These are phyloP conservation scores for Henicopernis longicauda DNA, from an alignment of 2,113 vertebrate species.

Conservation along the genomic window DNA sequence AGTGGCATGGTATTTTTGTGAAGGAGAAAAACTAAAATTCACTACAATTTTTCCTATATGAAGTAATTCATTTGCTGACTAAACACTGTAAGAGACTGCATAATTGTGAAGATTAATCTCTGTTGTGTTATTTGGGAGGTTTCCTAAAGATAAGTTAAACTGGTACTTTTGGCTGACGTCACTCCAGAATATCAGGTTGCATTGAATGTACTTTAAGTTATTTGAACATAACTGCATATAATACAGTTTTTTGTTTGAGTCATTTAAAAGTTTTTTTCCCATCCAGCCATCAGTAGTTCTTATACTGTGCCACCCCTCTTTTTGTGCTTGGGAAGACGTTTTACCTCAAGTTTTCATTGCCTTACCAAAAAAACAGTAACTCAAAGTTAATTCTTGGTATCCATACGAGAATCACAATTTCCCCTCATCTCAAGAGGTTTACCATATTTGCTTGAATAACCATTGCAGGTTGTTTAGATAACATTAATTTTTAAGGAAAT, in stretches of 20 bases:
- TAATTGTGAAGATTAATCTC: neutral
- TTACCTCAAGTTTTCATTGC: neutral
- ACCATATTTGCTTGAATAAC: neutral
- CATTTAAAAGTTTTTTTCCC: neutral
- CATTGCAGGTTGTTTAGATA: neutral
- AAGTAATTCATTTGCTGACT: neutral
- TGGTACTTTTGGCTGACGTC: neutral
- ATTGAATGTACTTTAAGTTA: neutral
- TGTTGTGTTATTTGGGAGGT: neutral
- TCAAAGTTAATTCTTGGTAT: neutral
- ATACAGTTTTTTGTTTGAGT: neutral
- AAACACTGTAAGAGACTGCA: neutral
- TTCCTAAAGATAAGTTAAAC: neutral
- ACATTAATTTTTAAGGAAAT: neutral
- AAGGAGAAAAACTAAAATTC: neutral
- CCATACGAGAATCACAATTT: neutral
- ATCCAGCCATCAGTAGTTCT: neutral
- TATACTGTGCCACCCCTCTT: neutral
- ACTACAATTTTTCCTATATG: neutral
- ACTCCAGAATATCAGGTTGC: neutral
- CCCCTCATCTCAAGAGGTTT: neutral
- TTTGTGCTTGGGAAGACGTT: neutral
- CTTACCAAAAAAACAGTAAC: neutral
- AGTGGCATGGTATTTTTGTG: neutral
- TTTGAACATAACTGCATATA: neutral